These are phyloP conservation scores for Diglossa brunneiventris DNA, from an alignment of 2,113 vertebrate genomes.

Conservation along the genomic window DNA sequence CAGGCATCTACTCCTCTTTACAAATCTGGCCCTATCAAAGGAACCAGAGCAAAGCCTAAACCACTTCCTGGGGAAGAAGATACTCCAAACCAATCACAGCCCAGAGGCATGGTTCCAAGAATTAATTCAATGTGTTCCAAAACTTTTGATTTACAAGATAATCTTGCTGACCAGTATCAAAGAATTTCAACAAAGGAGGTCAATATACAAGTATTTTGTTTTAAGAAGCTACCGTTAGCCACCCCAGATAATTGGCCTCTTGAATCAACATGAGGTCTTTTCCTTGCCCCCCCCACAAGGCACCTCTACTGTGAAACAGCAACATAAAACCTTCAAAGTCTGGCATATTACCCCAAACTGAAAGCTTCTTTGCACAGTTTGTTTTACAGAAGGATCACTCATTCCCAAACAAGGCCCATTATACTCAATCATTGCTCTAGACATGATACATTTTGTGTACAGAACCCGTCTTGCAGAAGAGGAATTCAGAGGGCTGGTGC, in stretches of 20 bases:
- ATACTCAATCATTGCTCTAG: background rate
- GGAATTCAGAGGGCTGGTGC: background rate
- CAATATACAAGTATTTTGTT: background rate
- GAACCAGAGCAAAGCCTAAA: background rate
- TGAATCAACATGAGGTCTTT: background rate
- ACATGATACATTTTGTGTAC: background rate
- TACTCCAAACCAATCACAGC: background rate
- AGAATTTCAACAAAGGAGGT: background rate
- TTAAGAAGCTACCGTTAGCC: background rate
- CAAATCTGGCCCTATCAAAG: background rate
- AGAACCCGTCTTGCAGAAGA: background rate
- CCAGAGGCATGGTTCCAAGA: background rate
- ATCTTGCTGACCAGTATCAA: background rate
- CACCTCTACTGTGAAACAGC: background rate
- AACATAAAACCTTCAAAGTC: background rate
- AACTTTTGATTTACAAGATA: background rate
- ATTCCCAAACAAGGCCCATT: background rate
- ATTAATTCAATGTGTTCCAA: background rate
- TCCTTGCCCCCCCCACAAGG: background rate
- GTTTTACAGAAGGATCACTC: background rate
- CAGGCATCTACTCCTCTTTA: background rate
- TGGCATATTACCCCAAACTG: background rate
- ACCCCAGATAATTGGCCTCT: background rate
- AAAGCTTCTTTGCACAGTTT: background rate
- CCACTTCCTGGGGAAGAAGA: background rate